A percentile compares a stretch with the other conserved stretches of the same genome.
These are phyloP conservation scores for Bovichtus diacanthus DNA, from an alignment of 2,797 vertebrate species.

Conservation along the genomic window DNA sequence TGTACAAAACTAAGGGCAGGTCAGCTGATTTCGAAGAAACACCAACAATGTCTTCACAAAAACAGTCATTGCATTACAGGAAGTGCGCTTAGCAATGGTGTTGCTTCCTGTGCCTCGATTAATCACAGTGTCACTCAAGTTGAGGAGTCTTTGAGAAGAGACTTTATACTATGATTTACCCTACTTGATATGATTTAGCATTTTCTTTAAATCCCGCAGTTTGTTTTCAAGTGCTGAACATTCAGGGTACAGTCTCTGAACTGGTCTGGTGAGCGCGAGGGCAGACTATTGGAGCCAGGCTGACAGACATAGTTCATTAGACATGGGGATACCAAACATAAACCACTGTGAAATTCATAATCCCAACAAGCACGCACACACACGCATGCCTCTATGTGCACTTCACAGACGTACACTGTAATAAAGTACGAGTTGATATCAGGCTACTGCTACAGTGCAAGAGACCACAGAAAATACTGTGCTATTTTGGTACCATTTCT, in stretches of 20 bases:
- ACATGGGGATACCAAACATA: conserved; percentile 73
- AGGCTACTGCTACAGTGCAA: conserved; percentile 29
- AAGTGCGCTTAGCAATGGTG: conserved; percentile 78
- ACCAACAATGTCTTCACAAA: conserved; percentile 66
- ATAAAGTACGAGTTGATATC: conserved; percentile 34
- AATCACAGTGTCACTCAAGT: conserved; percentile 57
- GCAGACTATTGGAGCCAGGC: conserved; percentile 43
- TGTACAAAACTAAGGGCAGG: conserved; percentile 64
- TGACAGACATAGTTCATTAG: conserved; percentile 75
- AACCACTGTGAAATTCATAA: conserved; percentile 78
- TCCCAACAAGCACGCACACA: conserved; percentile 58
- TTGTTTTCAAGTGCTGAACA: not conserved
- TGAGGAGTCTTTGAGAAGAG: conserved; percentile 10
- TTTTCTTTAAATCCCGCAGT: conserved; percentile 5
- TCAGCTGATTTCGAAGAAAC: conserved; percentile 83
- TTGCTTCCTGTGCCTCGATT: conserved; percentile 80
- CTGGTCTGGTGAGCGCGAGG: conserved; percentile 22
- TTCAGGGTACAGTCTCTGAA: conserved; percentile 8
- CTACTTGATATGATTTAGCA: conserved; percentile 15
- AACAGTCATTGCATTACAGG: conserved; percentile 80
- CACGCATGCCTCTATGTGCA: conserved; percentile 30
- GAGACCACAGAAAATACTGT: conserved; percentile 38
- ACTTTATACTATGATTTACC: not conserved
- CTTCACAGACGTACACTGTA: conserved; percentile 33
- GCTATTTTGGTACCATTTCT: conserved; percentile 50